Evolutionary conservation across 2,888 invertebrate genomes (phyloP), one percentile per base, ranked within the genome.

Genomic region (Carterocephalus palaemon): DNA sequence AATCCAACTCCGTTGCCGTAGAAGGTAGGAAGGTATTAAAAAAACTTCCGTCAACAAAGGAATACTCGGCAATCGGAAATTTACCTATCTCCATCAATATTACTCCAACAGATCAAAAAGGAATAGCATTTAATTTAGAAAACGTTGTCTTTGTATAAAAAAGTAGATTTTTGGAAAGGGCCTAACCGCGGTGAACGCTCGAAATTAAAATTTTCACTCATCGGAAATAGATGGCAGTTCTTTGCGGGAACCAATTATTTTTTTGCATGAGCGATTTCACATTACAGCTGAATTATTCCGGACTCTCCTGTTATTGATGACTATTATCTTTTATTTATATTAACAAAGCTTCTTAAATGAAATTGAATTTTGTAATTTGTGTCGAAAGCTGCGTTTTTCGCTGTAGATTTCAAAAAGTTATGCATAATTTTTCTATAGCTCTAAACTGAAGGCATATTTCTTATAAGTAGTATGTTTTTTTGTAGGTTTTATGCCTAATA

Each of bases 171-270:
- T 49, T 22, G 50, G 52, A 53, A 20, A 34, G 20, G 20, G 10
- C 19, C n/a, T 22, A 34, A 42, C 42, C 34, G 26, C 38, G 39
- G 15, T 26, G 28, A 42, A 42, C 42, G 34, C 34, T 28, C 46
- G 51, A 54, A 58, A 64, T 64, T 60, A 59, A 67, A 70, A 69
- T 60, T 68, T 64, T 67, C 57, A 56, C 57, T 65, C 62, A 70
- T 71, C 70, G 67, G 65, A 70, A 73, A 72, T 71, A 75, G 64
- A 70, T 64, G 49, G 48, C 47, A 50, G 51, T 60, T 64, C 67
- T 73, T 79, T 78, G 74, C 73, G 60, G 47, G 70, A 72, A 70
- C 72, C 81, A 82, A 83, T 82, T 82, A 80, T 81, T 79, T 81
- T 82, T 81, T 72, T 79, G 75, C 75, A 77, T 75, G 78, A 66